phyloP scores from a whole-genome alignment of 2,888 invertebrate species.

The Himalopsyche anomala region DNA sequence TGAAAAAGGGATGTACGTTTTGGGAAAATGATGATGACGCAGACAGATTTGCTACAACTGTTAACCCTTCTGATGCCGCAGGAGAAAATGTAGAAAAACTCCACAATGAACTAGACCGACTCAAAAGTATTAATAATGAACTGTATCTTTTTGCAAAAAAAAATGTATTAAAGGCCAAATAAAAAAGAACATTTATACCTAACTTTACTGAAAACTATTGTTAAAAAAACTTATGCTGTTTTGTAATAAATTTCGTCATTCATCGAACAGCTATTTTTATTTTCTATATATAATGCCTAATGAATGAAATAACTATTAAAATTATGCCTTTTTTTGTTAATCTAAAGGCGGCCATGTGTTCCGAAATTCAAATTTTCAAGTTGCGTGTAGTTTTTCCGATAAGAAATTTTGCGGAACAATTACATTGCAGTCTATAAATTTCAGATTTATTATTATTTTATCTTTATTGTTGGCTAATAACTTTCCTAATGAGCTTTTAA shows the following conservation, averaged over 20 bases:
- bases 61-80: background rate
- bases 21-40: slow-evolving; percentile 65
- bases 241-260: background rate
- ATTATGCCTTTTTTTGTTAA: no score
- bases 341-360: no score
- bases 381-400: no score
- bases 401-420: no score
- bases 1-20: slow-evolving; percentile 74
- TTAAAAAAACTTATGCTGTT: background rate
- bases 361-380: no score
- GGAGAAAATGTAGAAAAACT: slow-evolving; percentile 6
- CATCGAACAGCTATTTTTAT: background rate
- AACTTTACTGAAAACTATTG: background rate
- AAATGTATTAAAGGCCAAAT: slow-evolving; percentile 28
- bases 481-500: no score
- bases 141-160: slow-evolving; percentile 29
- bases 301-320: no score
- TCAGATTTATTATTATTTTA: no score
- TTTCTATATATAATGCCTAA: no score
- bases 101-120: background rate
- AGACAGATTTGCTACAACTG: slow-evolving; percentile 1
- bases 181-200: background rate
- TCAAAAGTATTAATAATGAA: slow-evolving; percentile 26
- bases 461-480: no score
- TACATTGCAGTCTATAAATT: no score